Evolutionary conservation across 2,113 vertebrate species (phyloP).

Genomic region (Terrapene triunguis): DNA sequence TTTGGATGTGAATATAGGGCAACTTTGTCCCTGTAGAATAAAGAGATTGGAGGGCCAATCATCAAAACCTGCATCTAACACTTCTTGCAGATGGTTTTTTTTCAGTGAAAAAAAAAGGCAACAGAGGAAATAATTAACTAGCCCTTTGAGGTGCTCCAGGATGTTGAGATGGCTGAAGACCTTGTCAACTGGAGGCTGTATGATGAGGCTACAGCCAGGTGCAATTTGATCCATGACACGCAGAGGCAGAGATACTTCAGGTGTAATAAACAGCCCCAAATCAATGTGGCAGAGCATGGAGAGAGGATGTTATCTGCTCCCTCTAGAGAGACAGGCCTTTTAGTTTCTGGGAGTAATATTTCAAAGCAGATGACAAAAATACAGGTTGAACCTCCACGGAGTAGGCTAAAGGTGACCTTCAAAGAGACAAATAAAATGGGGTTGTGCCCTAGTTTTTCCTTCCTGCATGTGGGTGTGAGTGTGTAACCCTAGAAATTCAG

Average conservation of each 20-base stretch:
- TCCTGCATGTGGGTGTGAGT: no score
- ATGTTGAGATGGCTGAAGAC: background rate
- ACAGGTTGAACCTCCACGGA: background rate
- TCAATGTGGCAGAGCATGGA: background rate
- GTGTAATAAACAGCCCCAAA: background rate
- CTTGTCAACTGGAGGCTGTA: background rate
- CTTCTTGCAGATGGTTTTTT: background rate
- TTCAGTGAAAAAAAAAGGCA: background rate
- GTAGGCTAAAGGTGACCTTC: background rate
- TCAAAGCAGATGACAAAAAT: background rate
- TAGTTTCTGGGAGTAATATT: background rate
- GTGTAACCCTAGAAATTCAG: background rate
- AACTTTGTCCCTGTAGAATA: background rate
- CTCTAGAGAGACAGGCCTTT: background rate
- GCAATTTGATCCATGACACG: background rate
- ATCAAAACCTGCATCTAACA: background rate
- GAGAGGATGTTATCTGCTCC: background rate
- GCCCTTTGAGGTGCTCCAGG: background rate
- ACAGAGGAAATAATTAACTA: background rate
- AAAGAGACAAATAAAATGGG: background rate
- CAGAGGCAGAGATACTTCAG: background rate
- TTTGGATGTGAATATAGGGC: background rate
- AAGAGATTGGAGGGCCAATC: background rate
- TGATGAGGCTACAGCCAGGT: background rate
- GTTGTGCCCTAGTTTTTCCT: background rate